Conservation (phyloP, 2,113 vertebrate genomes). For the Python bivittatus region DNA sequence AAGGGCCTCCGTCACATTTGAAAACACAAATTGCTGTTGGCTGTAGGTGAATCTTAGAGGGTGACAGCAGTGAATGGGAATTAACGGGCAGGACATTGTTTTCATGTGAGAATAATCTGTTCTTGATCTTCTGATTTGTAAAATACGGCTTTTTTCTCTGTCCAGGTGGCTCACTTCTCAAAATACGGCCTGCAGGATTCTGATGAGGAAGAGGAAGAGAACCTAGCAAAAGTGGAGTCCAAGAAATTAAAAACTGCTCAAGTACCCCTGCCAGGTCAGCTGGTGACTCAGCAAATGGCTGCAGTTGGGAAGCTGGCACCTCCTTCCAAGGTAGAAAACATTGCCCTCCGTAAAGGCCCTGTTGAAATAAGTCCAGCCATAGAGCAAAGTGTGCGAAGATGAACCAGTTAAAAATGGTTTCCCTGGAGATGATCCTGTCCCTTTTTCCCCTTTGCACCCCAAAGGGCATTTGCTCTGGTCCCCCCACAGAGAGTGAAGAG, state of each 20-base stretch:
- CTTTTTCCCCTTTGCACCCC: no score
- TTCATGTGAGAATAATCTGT: background rate
- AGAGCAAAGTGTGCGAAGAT: background rate
- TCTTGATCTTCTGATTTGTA: background rate
- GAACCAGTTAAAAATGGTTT: background rate
- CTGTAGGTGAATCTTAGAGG: background rate
- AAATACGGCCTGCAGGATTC: slow-evolving; percentile 96
- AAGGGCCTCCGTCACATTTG: background rate
- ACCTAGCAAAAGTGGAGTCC: slow-evolving; percentile 75
- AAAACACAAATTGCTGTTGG: rapidly evolving
- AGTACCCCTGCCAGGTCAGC: slow-evolving; percentile 68
- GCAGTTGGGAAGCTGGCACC: slow-evolving; percentile 73
- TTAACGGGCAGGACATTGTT: background rate
- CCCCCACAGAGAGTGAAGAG: background rate
- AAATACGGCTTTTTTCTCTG: background rate
- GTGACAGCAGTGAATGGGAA: no score
- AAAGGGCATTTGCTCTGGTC: background rate
- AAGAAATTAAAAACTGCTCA: slow-evolving; percentile 90
- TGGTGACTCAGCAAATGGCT: slow-evolving; percentile 76
- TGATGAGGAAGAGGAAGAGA: slow-evolving; percentile 90
- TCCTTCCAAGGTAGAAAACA: slow-evolving; percentile 83
- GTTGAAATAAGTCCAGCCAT: slow-evolving; percentile 12
- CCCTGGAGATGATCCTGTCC: background rate
- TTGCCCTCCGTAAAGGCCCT: background rate
- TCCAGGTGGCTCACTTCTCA: slow-evolving; percentile 92